Conservation (phyloP, 2,113 vertebrate genomes). For the Anhinga rufa region DNA sequence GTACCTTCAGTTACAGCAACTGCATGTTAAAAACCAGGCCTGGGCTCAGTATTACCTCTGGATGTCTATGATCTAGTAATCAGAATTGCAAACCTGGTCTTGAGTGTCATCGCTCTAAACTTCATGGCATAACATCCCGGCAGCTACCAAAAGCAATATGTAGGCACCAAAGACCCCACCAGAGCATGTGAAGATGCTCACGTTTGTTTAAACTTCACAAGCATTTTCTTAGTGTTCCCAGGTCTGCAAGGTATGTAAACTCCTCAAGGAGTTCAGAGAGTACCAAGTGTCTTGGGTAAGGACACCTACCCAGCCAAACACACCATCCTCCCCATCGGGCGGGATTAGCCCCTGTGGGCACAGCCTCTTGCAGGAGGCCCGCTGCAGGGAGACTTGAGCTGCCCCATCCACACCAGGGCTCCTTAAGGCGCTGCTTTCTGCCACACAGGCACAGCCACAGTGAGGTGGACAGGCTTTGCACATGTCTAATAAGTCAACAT, state of each 20-base stretch:
- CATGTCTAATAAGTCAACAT: neutral
- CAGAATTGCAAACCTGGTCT: neutral
- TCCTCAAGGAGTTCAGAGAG: neutral
- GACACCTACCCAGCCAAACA: neutral
- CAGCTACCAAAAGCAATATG: neutral
- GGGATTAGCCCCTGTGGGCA: neutral
- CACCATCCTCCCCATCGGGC: neutral
- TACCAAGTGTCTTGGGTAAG: neutral
- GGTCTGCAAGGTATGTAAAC: neutral
- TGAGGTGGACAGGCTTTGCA: neutral
- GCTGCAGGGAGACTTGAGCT: neutral
- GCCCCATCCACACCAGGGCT: fast-evolving
- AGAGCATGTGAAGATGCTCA: neutral
- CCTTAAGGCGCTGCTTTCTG: neutral
- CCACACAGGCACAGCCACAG: neutral
- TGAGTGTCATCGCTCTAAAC: neutral
- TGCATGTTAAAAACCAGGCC: neutral
- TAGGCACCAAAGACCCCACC: neutral
- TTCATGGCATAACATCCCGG: neutral
- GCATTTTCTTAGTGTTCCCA: neutral
- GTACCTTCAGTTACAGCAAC: neutral
- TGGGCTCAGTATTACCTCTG: neutral
- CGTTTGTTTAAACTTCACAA: neutral
- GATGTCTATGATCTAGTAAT: neutral
- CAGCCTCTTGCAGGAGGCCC: neutral